Percentiles rank a stretch among this genome's conserved stretches.
Conservation (phyloP, 2,888 invertebrate species). For the Nephrotoma appendiculata region DNA sequence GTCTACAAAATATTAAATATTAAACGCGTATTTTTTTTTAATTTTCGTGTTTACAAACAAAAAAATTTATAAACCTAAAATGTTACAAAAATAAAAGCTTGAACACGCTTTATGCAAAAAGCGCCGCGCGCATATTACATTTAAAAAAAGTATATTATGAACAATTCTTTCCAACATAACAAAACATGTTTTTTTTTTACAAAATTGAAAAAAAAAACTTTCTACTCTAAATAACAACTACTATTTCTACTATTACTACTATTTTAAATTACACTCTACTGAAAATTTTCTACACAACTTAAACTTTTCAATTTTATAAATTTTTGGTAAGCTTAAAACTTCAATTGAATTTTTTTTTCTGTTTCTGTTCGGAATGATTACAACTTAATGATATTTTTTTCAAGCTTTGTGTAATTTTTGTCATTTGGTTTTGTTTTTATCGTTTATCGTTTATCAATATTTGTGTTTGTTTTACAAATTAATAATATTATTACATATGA, state of each 20-base stretch:
- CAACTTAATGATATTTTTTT: not conserved
- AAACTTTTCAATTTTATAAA: not conserved
- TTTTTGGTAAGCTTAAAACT: not conserved
- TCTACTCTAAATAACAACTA: not conserved
- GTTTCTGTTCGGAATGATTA: not conserved
- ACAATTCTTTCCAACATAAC: not conserved
- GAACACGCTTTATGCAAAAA: not conserved
- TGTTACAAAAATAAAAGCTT: not conserved
- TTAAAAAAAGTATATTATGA: not conserved
- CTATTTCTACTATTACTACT: not conserved
- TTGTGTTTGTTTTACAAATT: not conserved
- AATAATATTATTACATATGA: not conserved
- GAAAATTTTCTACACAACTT: not conserved
- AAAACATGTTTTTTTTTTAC: not conserved
- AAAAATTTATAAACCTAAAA: not conserved
- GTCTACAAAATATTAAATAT: not conserved
- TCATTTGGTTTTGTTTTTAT: not conserved
- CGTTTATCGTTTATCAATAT: not conserved
- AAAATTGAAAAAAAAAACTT: not conserved
- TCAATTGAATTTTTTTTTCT: not conserved
- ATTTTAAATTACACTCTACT: not conserved
- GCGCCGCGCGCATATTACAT: not conserved
- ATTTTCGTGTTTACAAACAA: not conserved
- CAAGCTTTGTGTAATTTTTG: not conserved
- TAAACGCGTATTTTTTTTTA: not conserved